Conservation (phyloP, 2,113 vertebrate genomes). For the Acanthochromis polyacanthus region DNA sequence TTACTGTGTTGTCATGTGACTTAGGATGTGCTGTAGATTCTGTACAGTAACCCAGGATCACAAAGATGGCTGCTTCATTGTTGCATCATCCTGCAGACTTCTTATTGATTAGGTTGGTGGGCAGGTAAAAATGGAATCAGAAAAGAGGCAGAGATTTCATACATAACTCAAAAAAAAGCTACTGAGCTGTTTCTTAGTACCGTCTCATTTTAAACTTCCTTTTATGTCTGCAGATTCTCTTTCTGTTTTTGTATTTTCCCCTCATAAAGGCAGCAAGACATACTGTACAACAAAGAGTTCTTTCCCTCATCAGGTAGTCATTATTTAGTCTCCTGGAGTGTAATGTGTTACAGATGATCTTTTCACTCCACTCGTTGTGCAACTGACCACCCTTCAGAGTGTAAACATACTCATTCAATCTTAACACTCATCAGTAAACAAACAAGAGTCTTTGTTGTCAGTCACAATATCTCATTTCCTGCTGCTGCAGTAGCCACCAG, state of each 20-base stretch:
- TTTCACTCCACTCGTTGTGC: constrained; percentile 41
- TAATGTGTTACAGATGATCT: constrained; percentile 76
- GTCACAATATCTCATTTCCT: constrained; percentile 46
- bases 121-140: neutral
- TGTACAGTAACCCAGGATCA: constrained; percentile 9
- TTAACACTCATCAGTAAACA: constrained; percentile 47
- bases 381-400: constrained; percentile 17
- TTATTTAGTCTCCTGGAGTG: constrained; percentile 60
- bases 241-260: constrained; percentile 1
- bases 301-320: constrained; percentile 57
- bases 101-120: neutral
- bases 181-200: neutral
- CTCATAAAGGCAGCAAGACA: constrained; percentile 10
- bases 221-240: neutral
- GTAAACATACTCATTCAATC: constrained; percentile 45
- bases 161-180: neutral
- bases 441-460: constrained; percentile 52
- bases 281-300: constrained; percentile 52
- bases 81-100: neutral
- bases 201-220: neutral
- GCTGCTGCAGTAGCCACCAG: constrained; percentile 15
- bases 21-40: constrained; percentile 19
- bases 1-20: constrained; percentile 16
- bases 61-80: constrained; percentile 22
- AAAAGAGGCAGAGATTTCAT: neutral